phyloP scores from a whole-genome alignment of 2,888 invertebrate species.

The Calameuta idolon region DNA sequence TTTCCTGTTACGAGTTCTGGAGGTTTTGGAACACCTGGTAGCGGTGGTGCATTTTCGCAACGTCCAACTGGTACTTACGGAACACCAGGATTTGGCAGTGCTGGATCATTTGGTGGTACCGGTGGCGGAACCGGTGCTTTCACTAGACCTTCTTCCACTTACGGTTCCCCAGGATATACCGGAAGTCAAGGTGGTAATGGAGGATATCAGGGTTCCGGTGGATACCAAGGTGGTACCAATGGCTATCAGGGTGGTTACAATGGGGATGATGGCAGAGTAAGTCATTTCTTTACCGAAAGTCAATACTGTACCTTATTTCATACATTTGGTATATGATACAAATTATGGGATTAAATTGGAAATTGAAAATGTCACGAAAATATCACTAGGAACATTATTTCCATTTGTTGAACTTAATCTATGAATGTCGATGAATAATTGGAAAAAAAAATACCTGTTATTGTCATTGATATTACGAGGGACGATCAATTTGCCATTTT shows the following conservation, averaged over 20 bases:
- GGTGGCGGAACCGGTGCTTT: background rate
- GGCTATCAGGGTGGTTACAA: slow-evolving; percentile 24
- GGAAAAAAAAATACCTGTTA: too few species aligned
- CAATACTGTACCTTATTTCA: background rate
- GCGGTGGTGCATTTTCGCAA: slow-evolving; percentile 21
- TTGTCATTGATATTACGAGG: too few species aligned
- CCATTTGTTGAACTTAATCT: too few species aligned
- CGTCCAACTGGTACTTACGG: slow-evolving; percentile 41
- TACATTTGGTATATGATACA: background rate
- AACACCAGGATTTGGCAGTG: slow-evolving; percentile 35
- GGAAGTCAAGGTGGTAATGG: slow-evolving; percentile 5
- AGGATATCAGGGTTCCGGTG: background rate
- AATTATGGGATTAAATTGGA: background rate
- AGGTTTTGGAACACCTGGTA: slow-evolving; percentile 13
- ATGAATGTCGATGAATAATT: too few species aligned
- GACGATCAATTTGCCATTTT: too few species aligned
- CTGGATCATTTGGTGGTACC: slow-evolving; percentile 10
- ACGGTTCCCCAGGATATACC: slow-evolving; percentile 11
- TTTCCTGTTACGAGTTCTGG: slow-evolving; percentile 25
- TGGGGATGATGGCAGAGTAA: slow-evolving; percentile 48
- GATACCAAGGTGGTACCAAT: slow-evolving; percentile 1
- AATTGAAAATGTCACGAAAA: background rate
- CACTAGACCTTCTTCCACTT: background rate
- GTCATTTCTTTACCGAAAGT: slow-evolving; percentile 13
- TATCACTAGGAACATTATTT: background rate